Evolutionary conservation across 2,888 invertebrate genomes (phyloP).

Genomic region (Tricholauxania praeusta): DNA sequence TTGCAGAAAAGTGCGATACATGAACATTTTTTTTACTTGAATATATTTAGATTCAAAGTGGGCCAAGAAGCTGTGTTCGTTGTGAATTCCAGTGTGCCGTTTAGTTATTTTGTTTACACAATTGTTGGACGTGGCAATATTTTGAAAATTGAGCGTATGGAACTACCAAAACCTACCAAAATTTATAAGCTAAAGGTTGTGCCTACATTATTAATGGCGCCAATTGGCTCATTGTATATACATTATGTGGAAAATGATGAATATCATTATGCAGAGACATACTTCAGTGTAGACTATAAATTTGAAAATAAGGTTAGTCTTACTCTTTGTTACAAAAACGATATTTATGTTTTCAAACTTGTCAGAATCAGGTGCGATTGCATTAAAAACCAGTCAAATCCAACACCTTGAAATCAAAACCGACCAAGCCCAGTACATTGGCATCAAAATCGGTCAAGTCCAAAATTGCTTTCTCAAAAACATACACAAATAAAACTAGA

Average conservation of each 20-base stretch:
- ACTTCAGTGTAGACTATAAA: conserved; percentile 3
- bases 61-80: conserved; percentile 79
- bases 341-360: no score
- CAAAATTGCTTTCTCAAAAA: no score
- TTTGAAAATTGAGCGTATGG: conserved; percentile 79
- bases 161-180: conserved; percentile 66
- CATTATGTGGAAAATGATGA: conserved; percentile 82
- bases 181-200: conserved; percentile 75
- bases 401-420: no score
- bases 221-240: conserved; percentile 83
- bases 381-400: no score
- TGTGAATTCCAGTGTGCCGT: conserved; percentile 80
- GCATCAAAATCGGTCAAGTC: no score
- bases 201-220: conserved; percentile 82
- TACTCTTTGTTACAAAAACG: neutral
- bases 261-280: conserved; percentile 72
- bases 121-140: conserved; percentile 89
- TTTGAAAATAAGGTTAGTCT: conserved; percentile 17
- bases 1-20: no score
- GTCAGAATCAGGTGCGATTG: no score
- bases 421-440: no score
- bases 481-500: no score
- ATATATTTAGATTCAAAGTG: conserved; percentile 68
- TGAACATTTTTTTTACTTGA: no score
- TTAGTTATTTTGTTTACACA: conserved; percentile 81